Evolutionary conservation across 2,113 vertebrate genomes (phyloP).

Genomic region (Mastomys coucha): DNA sequence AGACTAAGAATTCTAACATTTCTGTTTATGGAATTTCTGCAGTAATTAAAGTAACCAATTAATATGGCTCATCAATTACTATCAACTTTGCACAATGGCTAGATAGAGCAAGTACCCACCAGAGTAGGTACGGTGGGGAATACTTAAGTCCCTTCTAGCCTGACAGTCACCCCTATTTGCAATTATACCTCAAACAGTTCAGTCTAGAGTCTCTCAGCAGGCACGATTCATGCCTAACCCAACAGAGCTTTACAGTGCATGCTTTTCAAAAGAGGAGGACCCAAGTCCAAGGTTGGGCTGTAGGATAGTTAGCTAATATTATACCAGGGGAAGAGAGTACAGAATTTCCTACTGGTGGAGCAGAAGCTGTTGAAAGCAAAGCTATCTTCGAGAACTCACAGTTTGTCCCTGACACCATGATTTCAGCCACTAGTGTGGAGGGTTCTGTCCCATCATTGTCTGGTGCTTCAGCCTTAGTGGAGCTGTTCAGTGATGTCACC

Average conservation of each 20-base stretch:
- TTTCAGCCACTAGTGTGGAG: conserved; percentile 86
- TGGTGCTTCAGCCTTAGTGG: not conserved
- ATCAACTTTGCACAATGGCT: not conserved
- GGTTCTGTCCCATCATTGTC: not conserved
- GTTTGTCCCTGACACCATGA: conserved; percentile 93
- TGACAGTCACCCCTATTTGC: not conserved
- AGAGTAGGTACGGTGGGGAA: not conserved
- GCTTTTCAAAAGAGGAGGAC: not conserved
- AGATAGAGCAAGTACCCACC: not conserved
- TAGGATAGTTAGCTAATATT: not conserved
- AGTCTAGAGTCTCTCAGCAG: not conserved
- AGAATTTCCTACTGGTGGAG: not conserved
- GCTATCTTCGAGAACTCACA: not conserved
- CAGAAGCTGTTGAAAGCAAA: not conserved
- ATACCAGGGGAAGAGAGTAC: not conserved
- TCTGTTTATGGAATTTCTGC: not conserved
- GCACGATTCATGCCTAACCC: not conserved
- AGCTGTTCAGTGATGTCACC: conserved; percentile 70
- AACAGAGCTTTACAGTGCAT: not conserved
- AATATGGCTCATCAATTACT: not conserved
- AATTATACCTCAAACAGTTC: not conserved
- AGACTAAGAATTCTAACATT: conserved; percentile 5
- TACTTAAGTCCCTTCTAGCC: not conserved
- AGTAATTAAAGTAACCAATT: not conserved
- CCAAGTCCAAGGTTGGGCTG: not conserved